Evolutionary conservation across 30 jellyfish, hydroid and myxozoan species (phyloP), one percentile per base, ranked within the genome.

Genomic region (Euphysa ruthae): DNA sequence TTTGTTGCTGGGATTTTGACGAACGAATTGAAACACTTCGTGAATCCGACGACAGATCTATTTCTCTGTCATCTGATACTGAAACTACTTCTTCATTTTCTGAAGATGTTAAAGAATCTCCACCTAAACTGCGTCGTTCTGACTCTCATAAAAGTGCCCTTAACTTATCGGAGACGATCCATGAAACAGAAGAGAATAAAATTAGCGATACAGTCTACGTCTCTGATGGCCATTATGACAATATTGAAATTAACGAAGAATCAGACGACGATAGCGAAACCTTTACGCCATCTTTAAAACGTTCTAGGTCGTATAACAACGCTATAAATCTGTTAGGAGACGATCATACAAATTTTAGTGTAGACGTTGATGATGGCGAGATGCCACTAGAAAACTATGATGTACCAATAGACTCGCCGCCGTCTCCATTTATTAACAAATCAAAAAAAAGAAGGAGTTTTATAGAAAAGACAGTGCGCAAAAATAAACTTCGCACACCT

Each of bases 1-100:
- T 68, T 6, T 68, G 80, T 49, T 30, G 69, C 13, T 68, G 80
- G 80, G 80, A 68, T 27, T 21, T 68, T 19, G 80, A 68, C n/a
- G 80, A 68, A 3, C 35, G 31, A 19, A 10, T 19, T 46, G 18
- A n/a, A 10, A 2, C 28, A n/a, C 6, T 46, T 46, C 60, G 52
- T 38, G 52, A 38, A 8, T 38, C 60, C 23, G 60, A 46, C 23
- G 23, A n/a, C 2, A 25, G 23, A 46, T n/a, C 28, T n/a, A 46
- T 25, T 46, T 46, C 10, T 25, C 23, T 29, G 23, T 46, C 52
- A 8, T 38, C 60, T 5, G 60, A 46, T 29, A n/a, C 60, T 2
- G 23, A 29, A 46, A 29, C 60, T n/a, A 46, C 60, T 5, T 46
- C 60, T n/a, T 46, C 60, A n/a, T 46, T 29, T 46, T 46, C 8